Evolutionary conservation across 2,797 vertebrate species (phyloP).

Genomic region (Buceros bicornis): DNA sequence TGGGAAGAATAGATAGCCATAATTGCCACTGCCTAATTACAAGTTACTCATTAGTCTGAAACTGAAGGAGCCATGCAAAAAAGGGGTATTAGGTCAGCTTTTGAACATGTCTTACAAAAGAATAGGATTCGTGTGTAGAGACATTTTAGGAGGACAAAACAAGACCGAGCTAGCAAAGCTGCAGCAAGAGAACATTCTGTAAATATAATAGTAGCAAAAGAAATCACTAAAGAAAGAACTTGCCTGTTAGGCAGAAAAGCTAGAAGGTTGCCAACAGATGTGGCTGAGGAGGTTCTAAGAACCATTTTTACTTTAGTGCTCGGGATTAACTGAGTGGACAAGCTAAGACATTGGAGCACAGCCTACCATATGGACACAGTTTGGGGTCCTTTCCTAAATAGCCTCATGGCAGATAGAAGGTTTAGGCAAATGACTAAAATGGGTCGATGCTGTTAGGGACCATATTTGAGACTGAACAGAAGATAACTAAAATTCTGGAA

Average conservation of each 20-base stretch:
- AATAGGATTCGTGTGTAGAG: neutral
- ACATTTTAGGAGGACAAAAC: neutral
- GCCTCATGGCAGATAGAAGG: neutral
- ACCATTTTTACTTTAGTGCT: neutral
- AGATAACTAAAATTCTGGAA: neutral
- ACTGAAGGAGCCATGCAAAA: slow-evolving; percentile 22
- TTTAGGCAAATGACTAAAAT: neutral
- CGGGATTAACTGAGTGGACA: neutral
- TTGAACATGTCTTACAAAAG: slow-evolving; percentile 12
- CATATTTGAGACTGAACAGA: neutral
- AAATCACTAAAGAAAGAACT: neutral
- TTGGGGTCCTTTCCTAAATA: neutral
- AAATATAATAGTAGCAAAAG: neutral
- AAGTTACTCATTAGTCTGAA: slow-evolving; percentile 48
- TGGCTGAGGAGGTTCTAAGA: neutral
- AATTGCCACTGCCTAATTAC: slow-evolving; percentile 56
- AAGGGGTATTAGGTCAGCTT: slow-evolving; percentile 11
- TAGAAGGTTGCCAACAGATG: neutral
- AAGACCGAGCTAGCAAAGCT: neutral
- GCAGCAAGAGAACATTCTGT: neutral
- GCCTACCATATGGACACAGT: neutral
- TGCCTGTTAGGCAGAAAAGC: neutral
- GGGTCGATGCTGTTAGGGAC: neutral
- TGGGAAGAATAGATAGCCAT: slow-evolving; percentile 28
- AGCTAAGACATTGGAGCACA: neutral